phyloP scores from a whole-genome alignment of 2,797 vertebrate genomes.

The Lagorchestes hirsutus region DNA sequence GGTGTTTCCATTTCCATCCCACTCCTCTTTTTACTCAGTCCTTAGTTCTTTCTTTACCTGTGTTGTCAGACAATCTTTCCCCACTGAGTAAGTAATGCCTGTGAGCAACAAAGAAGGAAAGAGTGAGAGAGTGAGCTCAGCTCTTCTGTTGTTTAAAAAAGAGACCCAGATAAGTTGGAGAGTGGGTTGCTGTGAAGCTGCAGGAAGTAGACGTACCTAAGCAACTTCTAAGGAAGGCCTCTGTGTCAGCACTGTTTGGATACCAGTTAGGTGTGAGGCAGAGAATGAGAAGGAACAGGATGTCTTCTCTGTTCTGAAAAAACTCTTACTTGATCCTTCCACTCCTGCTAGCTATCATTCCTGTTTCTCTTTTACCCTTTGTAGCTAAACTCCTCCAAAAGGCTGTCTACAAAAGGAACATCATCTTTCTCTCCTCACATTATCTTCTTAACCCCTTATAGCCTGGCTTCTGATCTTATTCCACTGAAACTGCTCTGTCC shows the following conservation, averaged over 20 bases:
- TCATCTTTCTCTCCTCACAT: neutral
- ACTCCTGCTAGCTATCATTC: neutral
- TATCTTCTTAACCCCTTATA: neutral
- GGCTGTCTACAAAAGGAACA: neutral
- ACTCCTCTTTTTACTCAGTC: constrained; percentile 26
- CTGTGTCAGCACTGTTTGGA: neutral
- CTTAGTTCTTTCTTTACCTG: neutral
- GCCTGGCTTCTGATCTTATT: neutral
- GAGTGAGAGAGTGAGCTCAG: constrained; percentile 40
- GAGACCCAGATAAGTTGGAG: constrained; percentile 8
- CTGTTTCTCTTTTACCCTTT: neutral
- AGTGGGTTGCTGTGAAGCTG: constrained; percentile 57
- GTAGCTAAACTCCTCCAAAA: neutral
- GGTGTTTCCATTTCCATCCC: constrained; percentile 19
- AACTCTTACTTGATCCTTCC: neutral
- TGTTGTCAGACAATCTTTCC: neutral
- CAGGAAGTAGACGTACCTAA: constrained; percentile 51
- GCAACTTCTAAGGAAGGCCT: constrained; percentile 52
- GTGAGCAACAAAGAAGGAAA: constrained; percentile 32
- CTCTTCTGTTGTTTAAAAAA: constrained; percentile 30
- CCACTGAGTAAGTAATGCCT: neutral
- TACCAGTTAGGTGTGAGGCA: neutral
- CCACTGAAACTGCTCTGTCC: neutral
- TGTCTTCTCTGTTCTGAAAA: neutral
- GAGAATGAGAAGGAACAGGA: neutral